Conservation (phyloP, 2,113 vertebrate species). For the Lonchura striata region DNA sequence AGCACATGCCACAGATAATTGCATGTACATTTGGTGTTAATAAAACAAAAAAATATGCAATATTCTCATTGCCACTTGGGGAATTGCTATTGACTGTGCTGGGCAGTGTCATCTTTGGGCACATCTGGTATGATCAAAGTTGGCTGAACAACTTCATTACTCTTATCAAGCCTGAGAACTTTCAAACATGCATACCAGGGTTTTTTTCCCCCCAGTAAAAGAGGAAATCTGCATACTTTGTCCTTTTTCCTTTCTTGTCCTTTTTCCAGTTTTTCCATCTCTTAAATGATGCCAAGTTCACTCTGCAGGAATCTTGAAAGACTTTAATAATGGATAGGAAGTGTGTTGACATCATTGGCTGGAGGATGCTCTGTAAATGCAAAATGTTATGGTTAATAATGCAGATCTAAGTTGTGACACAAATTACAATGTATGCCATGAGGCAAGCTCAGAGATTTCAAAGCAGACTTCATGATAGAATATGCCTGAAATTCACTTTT, state of each 20-base stretch:
- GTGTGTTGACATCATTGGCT: background rate
- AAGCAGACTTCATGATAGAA: background rate
- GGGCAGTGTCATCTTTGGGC: background rate
- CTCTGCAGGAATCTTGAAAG: background rate
- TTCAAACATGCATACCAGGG: background rate
- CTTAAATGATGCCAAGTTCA: background rate
- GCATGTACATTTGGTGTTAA: background rate
- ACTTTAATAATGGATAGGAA: constrained; percentile 7
- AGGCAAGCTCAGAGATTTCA: background rate
- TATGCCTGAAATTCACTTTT: background rate
- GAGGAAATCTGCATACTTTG: background rate
- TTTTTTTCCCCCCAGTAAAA: background rate
- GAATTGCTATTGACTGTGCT: background rate
- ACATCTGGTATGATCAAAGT: background rate
- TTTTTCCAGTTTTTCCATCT: background rate
- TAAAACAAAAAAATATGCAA: background rate
- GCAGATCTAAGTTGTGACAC: background rate
- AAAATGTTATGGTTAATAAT: background rate
- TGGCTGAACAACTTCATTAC: background rate
- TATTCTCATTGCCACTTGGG: background rate
- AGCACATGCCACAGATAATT: background rate
- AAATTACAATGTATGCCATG: background rate
- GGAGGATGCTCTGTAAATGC: background rate
- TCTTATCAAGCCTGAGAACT: background rate
- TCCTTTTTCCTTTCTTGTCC: background rate